Percentiles rank a stretch among this genome's conserved stretches.
Conservation (phyloP, 1,140 invertebrate genomes). For the Lycorma delicatula region DNA sequence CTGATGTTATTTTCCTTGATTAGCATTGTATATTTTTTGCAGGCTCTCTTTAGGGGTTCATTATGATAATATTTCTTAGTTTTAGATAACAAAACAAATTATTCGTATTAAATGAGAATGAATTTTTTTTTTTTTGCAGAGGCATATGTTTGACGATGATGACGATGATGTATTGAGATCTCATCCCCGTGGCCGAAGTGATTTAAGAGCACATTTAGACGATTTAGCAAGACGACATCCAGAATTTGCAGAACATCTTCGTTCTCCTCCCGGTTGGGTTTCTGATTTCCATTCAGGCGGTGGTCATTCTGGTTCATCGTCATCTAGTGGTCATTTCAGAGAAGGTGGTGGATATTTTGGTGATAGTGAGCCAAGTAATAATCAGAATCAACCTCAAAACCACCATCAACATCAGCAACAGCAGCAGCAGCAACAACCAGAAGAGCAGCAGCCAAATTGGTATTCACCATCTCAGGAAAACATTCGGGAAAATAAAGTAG, state of each 20-base stretch:
- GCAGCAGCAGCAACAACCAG: conserved; percentile 19
- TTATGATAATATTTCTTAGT: too few species aligned
- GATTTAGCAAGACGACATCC: conserved; percentile 49
- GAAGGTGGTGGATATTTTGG: too few species aligned
- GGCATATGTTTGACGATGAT: conserved; percentile 1
- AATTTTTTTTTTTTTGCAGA: neutral
- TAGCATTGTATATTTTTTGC: too few species aligned
- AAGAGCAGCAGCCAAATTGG: conserved; percentile 13
- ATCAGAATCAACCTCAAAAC: neutral
- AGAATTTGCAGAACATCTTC: conserved; percentile 49
- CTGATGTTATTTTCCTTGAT: too few species aligned
- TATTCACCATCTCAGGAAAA: conserved; percentile 19
- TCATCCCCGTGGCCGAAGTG: conserved; percentile 41
- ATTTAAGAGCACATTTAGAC: conserved; percentile 46
- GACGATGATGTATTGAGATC: conserved; percentile 28
- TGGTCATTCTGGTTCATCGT: neutral
- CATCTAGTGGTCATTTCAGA: neutral
- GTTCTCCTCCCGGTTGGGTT: conserved; percentile 38
- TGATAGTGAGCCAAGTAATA: too few species aligned
- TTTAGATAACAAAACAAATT: too few species aligned
- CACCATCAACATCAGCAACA: conserved; percentile 3
- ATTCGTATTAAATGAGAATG: too few species aligned
- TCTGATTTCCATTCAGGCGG: conserved; percentile 25
- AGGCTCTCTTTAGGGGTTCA: too few species aligned
- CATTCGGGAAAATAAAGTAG: too few species aligned